Base-by-base conservation (phyloP, 2,797 vertebrate species). In the Sphenopsis melanotis region DNA sequence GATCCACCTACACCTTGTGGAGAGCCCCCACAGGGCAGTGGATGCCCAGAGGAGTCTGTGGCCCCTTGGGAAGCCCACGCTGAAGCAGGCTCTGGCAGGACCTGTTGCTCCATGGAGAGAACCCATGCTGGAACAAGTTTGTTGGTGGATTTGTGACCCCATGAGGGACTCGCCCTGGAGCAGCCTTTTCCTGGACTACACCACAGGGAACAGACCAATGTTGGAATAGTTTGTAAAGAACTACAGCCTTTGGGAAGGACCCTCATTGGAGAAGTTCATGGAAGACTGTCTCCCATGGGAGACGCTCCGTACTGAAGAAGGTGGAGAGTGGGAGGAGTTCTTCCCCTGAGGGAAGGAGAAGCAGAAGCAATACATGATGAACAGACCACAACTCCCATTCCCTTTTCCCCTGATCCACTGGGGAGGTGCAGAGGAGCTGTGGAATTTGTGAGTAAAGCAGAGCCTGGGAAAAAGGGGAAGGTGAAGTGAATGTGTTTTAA, bases 141-240 rank as follows among this genome's bases (percentile, higher is more conserved):
- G 11, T n/a, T 68, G 29, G 6, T 21, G n/a, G 10, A 37, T 12
- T 27, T 68, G 46, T 60, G 39, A n/a, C 15, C 15, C 10, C 29
- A 10, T 29, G 29, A 50, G 9, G 7, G 9, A n/a, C 19, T 52
- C n/a, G 8, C 1, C 13, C n/a, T n/a, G n/a, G n/a, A 60, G 20
- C 55, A 68, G 10, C 10, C 36, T 49, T 17, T 42, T 50, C 32
- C 39, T 53, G 24, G 23, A 19, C 23, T 29, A 16, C 27, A 23
- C 52, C 6, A 39, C n/a, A 6, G 21, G 22, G n/a, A 59, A 50
- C 0, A 1, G 22, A 13, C 5, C 8, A 16, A 6, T 1, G 0
- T 3, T 37, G 29, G 37, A 52, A 37, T 27, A 37, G 10, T 44
- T 36, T 27, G 17, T 37, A 5, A 52, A n/a, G 37, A 84, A 16